Base-by-base conservation (phyloP, 2,113 vertebrate genomes). In the Agelaius phoeniceus region DNA sequence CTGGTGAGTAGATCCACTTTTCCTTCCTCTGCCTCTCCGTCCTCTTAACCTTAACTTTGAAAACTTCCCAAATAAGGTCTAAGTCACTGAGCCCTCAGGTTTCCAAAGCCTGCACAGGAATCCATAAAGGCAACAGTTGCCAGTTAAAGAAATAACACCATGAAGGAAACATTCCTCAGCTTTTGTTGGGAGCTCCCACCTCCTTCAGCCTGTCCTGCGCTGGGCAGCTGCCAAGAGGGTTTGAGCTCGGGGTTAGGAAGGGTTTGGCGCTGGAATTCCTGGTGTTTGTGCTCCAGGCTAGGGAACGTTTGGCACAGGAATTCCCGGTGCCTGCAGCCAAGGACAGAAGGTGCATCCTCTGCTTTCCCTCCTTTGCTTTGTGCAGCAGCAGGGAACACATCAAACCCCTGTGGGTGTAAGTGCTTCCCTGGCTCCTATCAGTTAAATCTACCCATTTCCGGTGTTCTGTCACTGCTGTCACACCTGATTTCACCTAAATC, bases 1-100 rank as follows among this genome's bases (percentile, higher is more conserved):
- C 24, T 83, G 87, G 97, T 97, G 89, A 97, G 97, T 97, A 94
- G 31, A 88, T 49, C 59, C 46, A 15, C 77, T 94, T 72, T 48
- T n/a, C 49, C 39, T 61, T 74, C 68, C 12, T 28, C 69, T 77
- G 48, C 27, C 41, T 63, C 77, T 75, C 66, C 18, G 52, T 69
- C 75, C 35, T 82, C 58, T 69, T 57, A 90, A 78, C 30, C 35
- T 90, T 85, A 27, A 37, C 54, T 85, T 85, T 3, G 26, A 85
- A 87, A 80, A 33, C 48, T 89, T 80, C 68, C 72, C 90, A 97
- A 91, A 84, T 85, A 87, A 65, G 84, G 90, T 31, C 85, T 86
- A 87, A 65, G 57, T 43, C 58, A 61, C 4, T 10, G 80, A 80
- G 79, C 83, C 7, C n/a, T 75, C 68, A 62, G 90, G 65, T 86